phyloP scores from a whole-genome alignment of 2,888 invertebrate genomes.

The Drosophila pseudotalamancana region DNA sequence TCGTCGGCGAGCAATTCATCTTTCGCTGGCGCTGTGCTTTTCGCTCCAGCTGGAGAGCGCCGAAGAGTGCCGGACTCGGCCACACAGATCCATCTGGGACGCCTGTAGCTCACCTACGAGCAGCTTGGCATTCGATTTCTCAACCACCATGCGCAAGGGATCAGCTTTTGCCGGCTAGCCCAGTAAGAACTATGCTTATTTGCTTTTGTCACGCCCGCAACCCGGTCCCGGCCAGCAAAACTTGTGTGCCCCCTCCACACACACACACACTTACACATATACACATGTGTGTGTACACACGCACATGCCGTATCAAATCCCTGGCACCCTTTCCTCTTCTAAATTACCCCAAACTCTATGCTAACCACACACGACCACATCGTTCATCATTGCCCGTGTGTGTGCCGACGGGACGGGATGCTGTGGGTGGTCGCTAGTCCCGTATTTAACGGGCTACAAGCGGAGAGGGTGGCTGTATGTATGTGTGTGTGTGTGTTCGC shows the following conservation, averaged over 20 bases:
- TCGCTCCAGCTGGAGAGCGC: constrained; percentile 33
- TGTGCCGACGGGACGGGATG: constrained; percentile 47
- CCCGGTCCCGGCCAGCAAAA: constrained; percentile 23
- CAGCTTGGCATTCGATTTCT: constrained; percentile 45
- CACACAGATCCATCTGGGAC: constrained; percentile 31
- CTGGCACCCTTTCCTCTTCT: constrained; percentile 26
- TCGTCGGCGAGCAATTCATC: constrained; percentile 69
- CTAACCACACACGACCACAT: constrained; percentile 80
- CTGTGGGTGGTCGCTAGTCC: constrained; percentile 14
- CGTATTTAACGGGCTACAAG: not conserved
- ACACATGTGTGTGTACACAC: not conserved
- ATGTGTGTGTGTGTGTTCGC: too few species aligned
- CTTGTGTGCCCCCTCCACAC: not conserved
- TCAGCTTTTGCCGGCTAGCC: constrained; percentile 34
- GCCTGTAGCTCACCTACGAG: constrained; percentile 26
- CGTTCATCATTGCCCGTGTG: constrained; percentile 81
- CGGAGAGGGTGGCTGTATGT: not conserved
- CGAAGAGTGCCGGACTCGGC: constrained; percentile 33
- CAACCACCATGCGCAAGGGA: constrained; percentile 33
- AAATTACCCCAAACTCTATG: constrained; percentile 60
- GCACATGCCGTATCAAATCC: constrained; percentile 14
- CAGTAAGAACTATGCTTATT: constrained; percentile 62
- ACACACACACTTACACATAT: constrained; percentile 5
- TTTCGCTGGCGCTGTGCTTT: constrained; percentile 31
- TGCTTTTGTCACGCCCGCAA: constrained; percentile 59